A percentile compares a stretch with the other conserved stretches of the same genome.
Conservation (phyloP, 2,113 vertebrate species). For the Myrmecophaga tridactyla region DNA sequence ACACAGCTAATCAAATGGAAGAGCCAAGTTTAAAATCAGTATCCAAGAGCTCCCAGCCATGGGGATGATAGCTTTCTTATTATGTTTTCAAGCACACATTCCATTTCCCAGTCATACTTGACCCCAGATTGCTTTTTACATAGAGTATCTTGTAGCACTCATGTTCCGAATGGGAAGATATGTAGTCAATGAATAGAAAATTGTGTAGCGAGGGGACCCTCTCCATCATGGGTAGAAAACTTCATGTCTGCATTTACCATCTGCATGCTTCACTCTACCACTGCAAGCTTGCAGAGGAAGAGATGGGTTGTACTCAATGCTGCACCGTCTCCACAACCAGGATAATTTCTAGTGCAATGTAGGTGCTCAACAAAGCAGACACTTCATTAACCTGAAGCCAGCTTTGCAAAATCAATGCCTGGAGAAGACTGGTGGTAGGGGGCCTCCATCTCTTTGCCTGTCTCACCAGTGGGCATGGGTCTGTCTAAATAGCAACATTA, state of each 20-base stretch:
- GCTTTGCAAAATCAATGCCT: neutral
- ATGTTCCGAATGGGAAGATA: neutral
- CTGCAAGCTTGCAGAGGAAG: neutral
- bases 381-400: neutral
- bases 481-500: neutral
- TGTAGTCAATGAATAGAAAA: neutral
- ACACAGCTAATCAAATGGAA: neutral
- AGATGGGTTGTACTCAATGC: neutral
- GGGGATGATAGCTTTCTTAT: neutral
- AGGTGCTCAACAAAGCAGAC: neutral
- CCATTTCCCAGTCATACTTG: neutral
- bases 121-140: neutral
- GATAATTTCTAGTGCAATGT: fast-evolving
- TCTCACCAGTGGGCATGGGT: neutral
- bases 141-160: neutral
- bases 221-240: neutral
- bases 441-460: neutral
- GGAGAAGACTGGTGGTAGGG: neutral
- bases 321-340: neutral
- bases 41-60: neutral
- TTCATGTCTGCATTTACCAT: neutral
- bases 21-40: neutral
- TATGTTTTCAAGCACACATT: neutral
- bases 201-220: neutral
- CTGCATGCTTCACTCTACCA: neutral